These are phyloP conservation scores for Charaxes varanes DNA, from an alignment of 1,140 invertebrate genomes.

Conservation along the genomic window DNA sequence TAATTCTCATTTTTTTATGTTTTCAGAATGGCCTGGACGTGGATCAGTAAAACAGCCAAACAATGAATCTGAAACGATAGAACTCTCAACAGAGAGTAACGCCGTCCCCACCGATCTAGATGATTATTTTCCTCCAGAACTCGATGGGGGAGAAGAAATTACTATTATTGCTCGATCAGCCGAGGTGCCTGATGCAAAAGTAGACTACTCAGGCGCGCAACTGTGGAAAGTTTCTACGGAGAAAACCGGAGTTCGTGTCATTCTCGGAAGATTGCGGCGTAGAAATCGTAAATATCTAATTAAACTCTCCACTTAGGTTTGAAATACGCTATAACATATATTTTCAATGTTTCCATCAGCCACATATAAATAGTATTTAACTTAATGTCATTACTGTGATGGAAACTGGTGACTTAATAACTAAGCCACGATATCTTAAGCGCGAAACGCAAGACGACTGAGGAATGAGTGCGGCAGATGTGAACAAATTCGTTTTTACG, in stretches of 20 bases:
- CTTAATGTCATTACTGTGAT: too few species aligned
- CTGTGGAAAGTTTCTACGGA: conserved; percentile 74
- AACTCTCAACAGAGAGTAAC: conserved; percentile 19
- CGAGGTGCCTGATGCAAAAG: conserved; percentile 29
- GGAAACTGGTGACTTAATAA: too few species aligned
- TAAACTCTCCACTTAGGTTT: background rate
- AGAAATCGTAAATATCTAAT: conserved; percentile 46
- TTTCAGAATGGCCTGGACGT: conserved; percentile 52
- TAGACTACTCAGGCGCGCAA: conserved; percentile 75
- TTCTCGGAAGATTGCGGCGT: conserved; percentile 43
- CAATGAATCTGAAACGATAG: conserved; percentile 18
- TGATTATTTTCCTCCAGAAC: conserved; percentile 16
- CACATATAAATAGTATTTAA: too few species aligned
- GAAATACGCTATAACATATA: background rate
- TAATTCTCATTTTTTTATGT: conserved; percentile 1
- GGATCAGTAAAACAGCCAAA: conserved; percentile 47
- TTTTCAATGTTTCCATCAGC: too few species aligned
- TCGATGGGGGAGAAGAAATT: conserved; percentile 23
- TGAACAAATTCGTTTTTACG: too few species aligned
- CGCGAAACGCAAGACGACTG: too few species aligned
- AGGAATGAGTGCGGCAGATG: too few species aligned
- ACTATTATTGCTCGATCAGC: conserved; percentile 14
- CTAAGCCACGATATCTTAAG: too few species aligned
- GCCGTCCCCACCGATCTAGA: conserved; percentile 8
- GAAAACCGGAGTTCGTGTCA: conserved; percentile 40